Base-by-base conservation (phyloP, 2,888 invertebrate genomes). In the Melanargia galathea region DNA sequence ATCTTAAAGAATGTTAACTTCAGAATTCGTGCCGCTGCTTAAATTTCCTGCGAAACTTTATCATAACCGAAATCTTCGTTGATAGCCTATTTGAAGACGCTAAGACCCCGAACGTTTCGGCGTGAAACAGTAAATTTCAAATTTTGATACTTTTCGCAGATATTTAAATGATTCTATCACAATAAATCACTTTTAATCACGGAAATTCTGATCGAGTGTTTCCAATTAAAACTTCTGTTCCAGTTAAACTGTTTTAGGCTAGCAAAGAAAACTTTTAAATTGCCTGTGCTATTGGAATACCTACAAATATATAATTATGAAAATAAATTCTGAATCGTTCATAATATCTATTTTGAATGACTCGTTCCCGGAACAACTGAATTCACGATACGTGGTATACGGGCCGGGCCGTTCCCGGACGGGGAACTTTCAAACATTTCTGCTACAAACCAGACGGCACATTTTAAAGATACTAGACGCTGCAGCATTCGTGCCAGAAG, bases 61-160 rank as follows among this genome's bases (percentile, higher is more conserved):
- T 65, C 63, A 63, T 65, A 65, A 63, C 60, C 56, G 56, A 65
- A 65, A 63, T 65, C 65, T 65, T 60, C 59, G 16, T 26, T 43
- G 55, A 65, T 65, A 63, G 63, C 63, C 49, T 62, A 33, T 63
- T 55, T 60, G 57, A 60, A 58, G 61, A 52, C 13, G 16, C 24
- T 38, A 52, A 62, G 51, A 58, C 38, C 30, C 20, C 18, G 52
- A 62, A 55, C 35, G 43, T 35, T 46, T 48, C 24, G 16, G 43
- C 46, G 46, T 26, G 4, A 62, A 33, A 46, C 52, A 40, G 18
- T 49, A 38, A 52, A 40, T 64, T 43, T 18, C 18, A 38, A 54
- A 8, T 61, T 52, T 20, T 16, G 8, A 35, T 51, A 24, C 54
- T 54, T 22, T 54, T 38, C 22, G n/a, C 11, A 35, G 35, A 35